These are phyloP conservation scores for Orycteropus afer DNA, from an alignment of 2,113 vertebrate genomes.

Conservation along the genomic window DNA sequence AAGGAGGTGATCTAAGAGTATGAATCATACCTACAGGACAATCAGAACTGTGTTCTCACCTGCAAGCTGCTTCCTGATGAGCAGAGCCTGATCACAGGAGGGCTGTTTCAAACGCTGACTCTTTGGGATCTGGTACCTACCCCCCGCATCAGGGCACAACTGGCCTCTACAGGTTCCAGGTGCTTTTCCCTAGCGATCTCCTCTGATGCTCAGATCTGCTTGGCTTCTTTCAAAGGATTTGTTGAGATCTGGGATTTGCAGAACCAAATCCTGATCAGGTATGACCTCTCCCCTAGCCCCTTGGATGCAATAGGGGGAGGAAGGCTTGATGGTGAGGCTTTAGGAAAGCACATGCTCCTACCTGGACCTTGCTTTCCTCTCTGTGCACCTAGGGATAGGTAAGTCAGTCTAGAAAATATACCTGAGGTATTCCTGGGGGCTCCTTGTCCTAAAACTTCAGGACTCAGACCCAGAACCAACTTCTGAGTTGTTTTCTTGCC, in stretches of 20 bases:
- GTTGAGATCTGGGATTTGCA: conserved; percentile 75
- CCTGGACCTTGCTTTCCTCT: not conserved
- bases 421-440: not conserved
- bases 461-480: not conserved
- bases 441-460: not conserved
- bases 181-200: conserved; percentile 69
- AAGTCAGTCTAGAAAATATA: not conserved
- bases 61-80: conserved; percentile 64
- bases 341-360: not conserved
- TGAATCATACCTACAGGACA: not conserved
- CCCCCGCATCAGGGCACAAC: conserved; percentile 24
- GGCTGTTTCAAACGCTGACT: conserved; percentile 50
- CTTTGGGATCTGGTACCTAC: conserved; percentile 73
- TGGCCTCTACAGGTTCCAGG: conserved; percentile 26
- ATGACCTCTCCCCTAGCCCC: not conserved
- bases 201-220: conserved; percentile 62
- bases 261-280: conserved; percentile 75
- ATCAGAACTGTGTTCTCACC: conserved; percentile 32
- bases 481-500: not conserved
- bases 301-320: not conserved
- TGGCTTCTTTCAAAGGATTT: conserved; percentile 73
- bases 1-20: not conserved
- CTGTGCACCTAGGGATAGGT: not conserved
- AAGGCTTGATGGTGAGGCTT: not conserved
- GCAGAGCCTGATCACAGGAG: conserved; percentile 66